Percentiles rank a stretch among this genome's conserved stretches.
phyloP scores from a whole-genome alignment of 2,888 invertebrate species.

The Pantelozetes paolii region DNA sequence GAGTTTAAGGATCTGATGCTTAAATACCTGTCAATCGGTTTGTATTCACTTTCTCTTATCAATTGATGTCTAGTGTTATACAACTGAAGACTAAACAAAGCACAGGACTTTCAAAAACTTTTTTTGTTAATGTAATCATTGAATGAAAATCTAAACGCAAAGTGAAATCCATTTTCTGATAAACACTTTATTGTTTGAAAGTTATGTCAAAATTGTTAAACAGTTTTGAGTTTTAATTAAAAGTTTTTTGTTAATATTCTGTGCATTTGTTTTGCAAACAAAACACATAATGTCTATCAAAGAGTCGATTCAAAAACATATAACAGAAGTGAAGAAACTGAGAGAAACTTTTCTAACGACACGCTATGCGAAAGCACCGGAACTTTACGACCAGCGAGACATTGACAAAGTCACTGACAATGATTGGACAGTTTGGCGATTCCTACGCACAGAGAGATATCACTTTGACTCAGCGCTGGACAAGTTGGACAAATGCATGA shows the following conservation, averaged over 20 bases:
- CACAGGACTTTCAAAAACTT: no score
- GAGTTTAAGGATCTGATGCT: neutral
- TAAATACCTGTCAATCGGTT: neutral
- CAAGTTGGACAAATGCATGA: constrained; percentile 5
- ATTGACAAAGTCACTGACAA: neutral
- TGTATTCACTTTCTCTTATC: neutral
- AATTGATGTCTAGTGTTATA: neutral
- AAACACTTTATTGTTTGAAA: no score
- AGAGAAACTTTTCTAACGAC: neutral
- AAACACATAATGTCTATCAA: neutral
- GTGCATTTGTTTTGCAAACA: no score
- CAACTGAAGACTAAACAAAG: no score
- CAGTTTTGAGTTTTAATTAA: no score
- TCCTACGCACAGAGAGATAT: neutral
- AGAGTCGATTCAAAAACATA: neutral
- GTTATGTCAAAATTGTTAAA: no score
- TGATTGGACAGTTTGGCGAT: constrained; percentile 38
- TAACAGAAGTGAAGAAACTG: neutral
- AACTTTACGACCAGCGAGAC: constrained; percentile 9
- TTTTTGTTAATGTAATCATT: no score
- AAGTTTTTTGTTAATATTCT: no score
- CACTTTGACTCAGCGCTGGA: neutral
- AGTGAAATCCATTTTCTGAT: no score
- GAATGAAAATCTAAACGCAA: no score
- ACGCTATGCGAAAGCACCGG: neutral